phyloP scores from a whole-genome alignment of 2,113 vertebrate species.

The Epinephelus lanceolatus region DNA sequence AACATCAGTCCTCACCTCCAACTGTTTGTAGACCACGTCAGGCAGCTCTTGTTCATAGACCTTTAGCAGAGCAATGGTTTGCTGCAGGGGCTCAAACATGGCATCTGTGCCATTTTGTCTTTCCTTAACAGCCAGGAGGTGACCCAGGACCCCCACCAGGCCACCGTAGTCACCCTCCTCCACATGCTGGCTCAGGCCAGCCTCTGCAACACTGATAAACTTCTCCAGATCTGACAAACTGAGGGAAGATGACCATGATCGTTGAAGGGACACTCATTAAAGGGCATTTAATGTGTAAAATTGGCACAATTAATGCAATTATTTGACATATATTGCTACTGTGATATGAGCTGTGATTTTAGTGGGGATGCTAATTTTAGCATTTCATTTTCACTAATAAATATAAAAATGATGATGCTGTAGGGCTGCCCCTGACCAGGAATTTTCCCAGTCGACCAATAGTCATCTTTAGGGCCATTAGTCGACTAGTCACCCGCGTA shows the following conservation, averaged over 20 bases:
- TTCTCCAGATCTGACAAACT: conserved; percentile 91
- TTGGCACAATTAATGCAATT: neutral
- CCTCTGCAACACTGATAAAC: conserved; percentile 84
- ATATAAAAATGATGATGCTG: no score
- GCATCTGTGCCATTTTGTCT: conserved; percentile 87
- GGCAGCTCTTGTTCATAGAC: conserved; percentile 92
- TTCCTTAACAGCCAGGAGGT: conserved; percentile 92
- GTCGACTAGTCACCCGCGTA: no score
- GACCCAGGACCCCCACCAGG: conserved; percentile 90
- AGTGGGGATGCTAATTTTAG: no score
- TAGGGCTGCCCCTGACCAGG: no score
- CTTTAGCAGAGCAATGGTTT: conserved; percentile 91
- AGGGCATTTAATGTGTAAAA: neutral
- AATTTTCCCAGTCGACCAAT: no score
- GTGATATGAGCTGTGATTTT: no score
- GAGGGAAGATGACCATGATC: neutral
- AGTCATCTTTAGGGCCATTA: no score
- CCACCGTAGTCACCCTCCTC: conserved; percentile 88
- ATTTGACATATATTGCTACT: no score
- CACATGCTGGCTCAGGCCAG: conserved; percentile 86
- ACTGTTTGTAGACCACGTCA: conserved; percentile 87
- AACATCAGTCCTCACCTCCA: conserved; percentile 85
- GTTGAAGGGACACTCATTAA: neutral
- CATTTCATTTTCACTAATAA: no score
- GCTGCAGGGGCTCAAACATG: conserved; percentile 94